Conservation (phyloP, 2,113 vertebrate species). For the Anhinga rufa region DNA sequence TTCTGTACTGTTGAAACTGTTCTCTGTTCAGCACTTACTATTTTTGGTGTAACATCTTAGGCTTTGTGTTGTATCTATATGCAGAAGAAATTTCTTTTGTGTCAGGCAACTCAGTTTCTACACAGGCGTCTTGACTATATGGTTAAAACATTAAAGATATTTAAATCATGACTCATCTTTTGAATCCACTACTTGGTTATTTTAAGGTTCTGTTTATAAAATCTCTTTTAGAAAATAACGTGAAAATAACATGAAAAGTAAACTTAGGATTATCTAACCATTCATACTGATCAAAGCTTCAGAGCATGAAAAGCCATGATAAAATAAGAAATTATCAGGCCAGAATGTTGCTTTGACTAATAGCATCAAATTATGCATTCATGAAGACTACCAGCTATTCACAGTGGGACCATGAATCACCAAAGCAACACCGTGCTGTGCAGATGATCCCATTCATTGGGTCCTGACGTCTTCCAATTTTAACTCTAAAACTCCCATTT, state of each 20-base stretch:
- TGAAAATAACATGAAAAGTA: background rate
- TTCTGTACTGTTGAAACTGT: background rate
- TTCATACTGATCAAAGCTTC: background rate
- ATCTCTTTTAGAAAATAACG: background rate
- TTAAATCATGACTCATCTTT: background rate
- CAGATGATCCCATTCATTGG: background rate
- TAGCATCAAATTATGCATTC: background rate
- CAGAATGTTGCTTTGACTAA: background rate
- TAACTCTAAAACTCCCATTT: background rate
- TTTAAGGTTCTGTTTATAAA: background rate
- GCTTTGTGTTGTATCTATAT: background rate
- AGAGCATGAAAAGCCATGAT: background rate
- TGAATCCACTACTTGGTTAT: background rate
- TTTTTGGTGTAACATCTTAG: background rate
- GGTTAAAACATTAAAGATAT: background rate
- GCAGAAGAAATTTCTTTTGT: background rate
- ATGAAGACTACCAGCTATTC: background rate
- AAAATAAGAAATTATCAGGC: background rate
- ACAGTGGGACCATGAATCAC: background rate
- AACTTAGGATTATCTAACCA: background rate
- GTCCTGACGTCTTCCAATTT: background rate
- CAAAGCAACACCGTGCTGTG: background rate
- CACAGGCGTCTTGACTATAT: background rate
- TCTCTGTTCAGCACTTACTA: background rate
- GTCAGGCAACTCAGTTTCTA: background rate